Conservation (phyloP, 2,888 invertebrate genomes). For the Exocentrus adspersus region DNA sequence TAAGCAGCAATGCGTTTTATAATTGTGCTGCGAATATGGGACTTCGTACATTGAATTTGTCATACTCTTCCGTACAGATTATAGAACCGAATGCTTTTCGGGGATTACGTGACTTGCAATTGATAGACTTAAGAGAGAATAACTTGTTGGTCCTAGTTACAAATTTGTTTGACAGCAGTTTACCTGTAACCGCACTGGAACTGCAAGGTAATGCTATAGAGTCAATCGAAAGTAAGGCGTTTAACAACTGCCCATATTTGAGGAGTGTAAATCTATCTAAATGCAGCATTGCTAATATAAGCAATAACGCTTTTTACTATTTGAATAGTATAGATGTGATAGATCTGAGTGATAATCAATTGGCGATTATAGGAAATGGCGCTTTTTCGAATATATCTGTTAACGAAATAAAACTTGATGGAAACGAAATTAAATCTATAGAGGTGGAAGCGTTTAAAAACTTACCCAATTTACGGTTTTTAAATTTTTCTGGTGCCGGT, state of each 20-base stretch:
- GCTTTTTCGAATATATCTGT: constrained; percentile 14
- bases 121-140: constrained; percentile 28
- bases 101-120: not conserved
- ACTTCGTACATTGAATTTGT: not conserved
- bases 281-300: constrained; percentile 1
- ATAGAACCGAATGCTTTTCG: not conserved
- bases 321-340: not conserved
- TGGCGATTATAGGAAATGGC: not conserved
- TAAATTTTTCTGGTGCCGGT: constrained; percentile 14
- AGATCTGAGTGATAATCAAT: constrained; percentile 23
- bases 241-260: constrained; percentile 13
- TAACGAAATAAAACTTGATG: constrained; percentile 6
- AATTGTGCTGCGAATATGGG: no score
- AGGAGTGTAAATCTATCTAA: constrained; percentile 10
- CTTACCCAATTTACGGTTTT: constrained; percentile 7
- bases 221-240: constrained; percentile 11
- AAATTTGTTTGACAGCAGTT: constrained; percentile 14
- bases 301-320: constrained; percentile 7
- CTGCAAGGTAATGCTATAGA: constrained; percentile 18
- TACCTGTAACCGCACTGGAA: constrained; percentile 4
- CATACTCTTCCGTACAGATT: not conserved
- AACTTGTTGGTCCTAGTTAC: constrained; percentile 7
- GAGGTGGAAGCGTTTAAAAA: constrained; percentile 18
- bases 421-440: constrained; percentile 14
- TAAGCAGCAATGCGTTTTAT: not conserved